Base-by-base conservation (phyloP, 2,888 invertebrate genomes). In the Caenorhabditis sp. region DNA sequence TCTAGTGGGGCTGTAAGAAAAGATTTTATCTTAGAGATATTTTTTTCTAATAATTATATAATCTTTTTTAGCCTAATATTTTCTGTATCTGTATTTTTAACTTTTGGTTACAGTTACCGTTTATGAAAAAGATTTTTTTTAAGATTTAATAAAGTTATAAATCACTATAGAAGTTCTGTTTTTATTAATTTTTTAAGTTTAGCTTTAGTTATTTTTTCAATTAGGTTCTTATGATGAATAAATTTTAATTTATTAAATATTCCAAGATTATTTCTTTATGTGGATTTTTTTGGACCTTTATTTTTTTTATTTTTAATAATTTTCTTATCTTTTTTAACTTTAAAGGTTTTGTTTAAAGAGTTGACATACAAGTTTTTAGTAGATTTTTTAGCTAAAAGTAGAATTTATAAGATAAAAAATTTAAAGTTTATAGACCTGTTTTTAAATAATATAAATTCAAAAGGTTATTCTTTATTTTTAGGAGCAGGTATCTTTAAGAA, bases 231-330 rank as follows among this genome's bases (percentile, higher is more conserved):
- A 58, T 80, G 80, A 53, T 78, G 78, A 77, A 61, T 78, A 58
- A 78, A 78, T 67, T 74, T 76, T 70, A 78, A 80, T 80, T 70
- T 81, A 59, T 49, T 81, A 53, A 78, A 79, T 78, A 31, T 81
- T 14, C 78, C 78, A 17, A 63, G 66, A 53, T 75, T 78, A 63
- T 81, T 80, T 73, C 49, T 80, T 21, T 80, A 76, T 77, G 58
- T 78, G n/a, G 76, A 78, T 75, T 80, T 78, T 78, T 77, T 69
- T 75, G 71, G 64, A 38, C 78, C 76, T 27, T 54, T 80, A 54
- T 64, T 65, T 92, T 93, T 70, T 76, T 49, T 75, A 49, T 70
- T 72, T 66, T 62, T 79, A 23, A 67, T 74, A 59, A 61, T 73
- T 64, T 75, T 81, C 74, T 66, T 79, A 50, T 64, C 72, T 54